phyloP scores from a whole-genome alignment of 2,113 vertebrate genomes.

The Trichomycterus rosablanca region DNA sequence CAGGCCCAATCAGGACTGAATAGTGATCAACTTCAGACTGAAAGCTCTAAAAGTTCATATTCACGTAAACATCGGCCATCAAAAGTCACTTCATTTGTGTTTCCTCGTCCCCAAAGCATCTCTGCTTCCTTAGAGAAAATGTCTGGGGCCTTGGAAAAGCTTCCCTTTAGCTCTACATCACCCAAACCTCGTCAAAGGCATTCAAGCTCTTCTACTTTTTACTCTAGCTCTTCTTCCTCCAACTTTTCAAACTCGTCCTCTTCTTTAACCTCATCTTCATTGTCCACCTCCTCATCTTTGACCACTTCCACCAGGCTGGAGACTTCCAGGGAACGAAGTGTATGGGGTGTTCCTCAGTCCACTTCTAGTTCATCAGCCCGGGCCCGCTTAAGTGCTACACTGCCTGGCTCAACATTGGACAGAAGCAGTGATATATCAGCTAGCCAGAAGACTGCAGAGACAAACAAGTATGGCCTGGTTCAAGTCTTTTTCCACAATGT shows the following conservation, averaged over 20 bases:
- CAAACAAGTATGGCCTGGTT: slow-evolving; percentile 83
- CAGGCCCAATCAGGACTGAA: slow-evolving; percentile 66
- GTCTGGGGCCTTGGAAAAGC: slow-evolving; percentile 70
- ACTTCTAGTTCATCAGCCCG: slow-evolving; percentile 74
- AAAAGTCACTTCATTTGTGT: slow-evolving; percentile 70
- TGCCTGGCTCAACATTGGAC: slow-evolving; percentile 34
- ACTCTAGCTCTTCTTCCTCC: slow-evolving; percentile 27
- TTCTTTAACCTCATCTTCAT: slow-evolving; percentile 32
- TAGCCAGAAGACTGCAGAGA: slow-evolving; percentile 60
- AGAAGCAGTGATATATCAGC: slow-evolving; percentile 44
- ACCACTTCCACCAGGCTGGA: slow-evolving; percentile 65
- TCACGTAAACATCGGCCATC: slow-evolving; percentile 77
- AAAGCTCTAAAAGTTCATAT: slow-evolving; percentile 56
- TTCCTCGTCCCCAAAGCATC: slow-evolving; percentile 77
- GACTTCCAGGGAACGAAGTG: slow-evolving; percentile 69
- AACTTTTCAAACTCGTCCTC: slow-evolving; percentile 42
- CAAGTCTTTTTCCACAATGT: slow-evolving; percentile 92
- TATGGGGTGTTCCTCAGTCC: slow-evolving; percentile 78
- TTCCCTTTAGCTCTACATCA: slow-evolving; percentile 75
- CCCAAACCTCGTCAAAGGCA: slow-evolving; percentile 84
- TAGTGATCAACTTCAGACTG: slow-evolving; percentile 85
- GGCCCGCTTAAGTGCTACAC: slow-evolving; percentile 72
- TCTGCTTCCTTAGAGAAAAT: slow-evolving; percentile 83
- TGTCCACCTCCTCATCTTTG: slow-evolving; percentile 44
- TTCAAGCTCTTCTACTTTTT: slow-evolving; percentile 61